Evolutionary conservation across 2,888 invertebrate genomes (phyloP).

Genomic region (Cepaea hortensis): DNA sequence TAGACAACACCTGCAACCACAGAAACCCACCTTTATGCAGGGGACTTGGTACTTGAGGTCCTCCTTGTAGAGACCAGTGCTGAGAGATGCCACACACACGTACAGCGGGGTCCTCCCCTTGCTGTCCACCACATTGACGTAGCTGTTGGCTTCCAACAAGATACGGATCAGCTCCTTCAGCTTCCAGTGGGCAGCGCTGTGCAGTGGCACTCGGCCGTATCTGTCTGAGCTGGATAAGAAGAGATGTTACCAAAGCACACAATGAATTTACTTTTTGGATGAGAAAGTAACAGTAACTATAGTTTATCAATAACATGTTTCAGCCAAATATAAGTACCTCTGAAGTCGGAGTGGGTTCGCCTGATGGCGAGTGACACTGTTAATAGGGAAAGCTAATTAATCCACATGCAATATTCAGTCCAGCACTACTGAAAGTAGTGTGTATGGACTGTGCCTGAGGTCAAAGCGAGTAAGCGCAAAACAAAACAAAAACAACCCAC

Average conservation of each 20-base stretch:
- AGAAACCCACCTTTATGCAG: constrained; percentile 44
- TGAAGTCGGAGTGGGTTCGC: no score
- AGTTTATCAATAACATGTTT: no score
- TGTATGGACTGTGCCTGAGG: no score
- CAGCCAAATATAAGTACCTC: no score
- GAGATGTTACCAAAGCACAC: not conserved
- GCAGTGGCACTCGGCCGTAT: constrained; percentile 73
- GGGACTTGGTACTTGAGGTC: constrained; percentile 73
- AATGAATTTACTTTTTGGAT: not conserved
- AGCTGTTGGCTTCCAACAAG: constrained; percentile 66
- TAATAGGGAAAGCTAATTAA: no score
- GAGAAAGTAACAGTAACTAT: no score
- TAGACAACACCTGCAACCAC: not conserved
- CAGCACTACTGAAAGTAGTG: no score
- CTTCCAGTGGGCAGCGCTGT: constrained; percentile 76
- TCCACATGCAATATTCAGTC: no score
- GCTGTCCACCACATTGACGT: constrained; percentile 71
- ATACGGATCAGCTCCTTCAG: constrained; percentile 72
- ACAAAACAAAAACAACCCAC: no score
- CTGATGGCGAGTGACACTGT: no score
- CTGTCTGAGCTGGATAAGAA: constrained; percentile 67
- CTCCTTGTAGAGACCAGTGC: constrained; percentile 74
- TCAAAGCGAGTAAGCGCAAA: no score
- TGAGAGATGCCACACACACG: constrained; percentile 74
- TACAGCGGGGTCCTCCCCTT: constrained; percentile 74